Evolutionary conservation across 2,113 vertebrate genomes (phyloP), one percentile per base, ranked within the genome.

Genomic region (Poecilia latipinna): DNA sequence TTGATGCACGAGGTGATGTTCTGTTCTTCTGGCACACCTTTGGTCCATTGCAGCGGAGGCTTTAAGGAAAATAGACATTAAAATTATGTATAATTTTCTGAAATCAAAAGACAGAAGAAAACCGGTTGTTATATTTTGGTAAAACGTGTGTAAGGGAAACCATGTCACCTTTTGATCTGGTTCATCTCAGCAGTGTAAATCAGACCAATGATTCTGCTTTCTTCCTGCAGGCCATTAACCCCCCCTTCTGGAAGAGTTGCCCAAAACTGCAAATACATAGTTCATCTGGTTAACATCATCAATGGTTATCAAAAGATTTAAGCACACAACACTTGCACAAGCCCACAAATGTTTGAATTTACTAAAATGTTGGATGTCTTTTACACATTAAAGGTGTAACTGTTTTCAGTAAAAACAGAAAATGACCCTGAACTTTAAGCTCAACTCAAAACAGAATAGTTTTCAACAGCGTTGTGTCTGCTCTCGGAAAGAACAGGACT

Each of bases 131-230:
- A 10, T n/a, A 8, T n/a, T 54, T 54, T 6, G 22, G 22, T 54
- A 54, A 54, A n/a, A 54, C 51, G 3, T 1, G 8, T n/a, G 7
- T 54, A 57, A 57, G 7, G 8, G 19, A 57, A 57, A 57, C 22
- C 10, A 17, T 10, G 8, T 44, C 81, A 93, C 93, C 78, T 89
- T 82, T 79, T 94, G 8, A 62, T 88, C 64, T 82, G 80, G 77
- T 93, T 94, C 42, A 92, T 91, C 79, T 89, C 91, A 19, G 90
- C 61, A 1, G 91, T 93, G 80, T 94, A 94, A 82, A 94, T 84
- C 67, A 94, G 91, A 42, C 93, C 94, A 12, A 93, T 84, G 32
- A 94, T 93, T 74, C 92, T 88, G 79, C 81, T 90, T 26, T 95
- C 94, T 61, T 93, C 91, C 71, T 88, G 90, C 19, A 94, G 86